These are phyloP conservation scores for Balaenoptera acutorostrata DNA, from an alignment of 2,113 vertebrate species.

Conservation along the genomic window DNA sequence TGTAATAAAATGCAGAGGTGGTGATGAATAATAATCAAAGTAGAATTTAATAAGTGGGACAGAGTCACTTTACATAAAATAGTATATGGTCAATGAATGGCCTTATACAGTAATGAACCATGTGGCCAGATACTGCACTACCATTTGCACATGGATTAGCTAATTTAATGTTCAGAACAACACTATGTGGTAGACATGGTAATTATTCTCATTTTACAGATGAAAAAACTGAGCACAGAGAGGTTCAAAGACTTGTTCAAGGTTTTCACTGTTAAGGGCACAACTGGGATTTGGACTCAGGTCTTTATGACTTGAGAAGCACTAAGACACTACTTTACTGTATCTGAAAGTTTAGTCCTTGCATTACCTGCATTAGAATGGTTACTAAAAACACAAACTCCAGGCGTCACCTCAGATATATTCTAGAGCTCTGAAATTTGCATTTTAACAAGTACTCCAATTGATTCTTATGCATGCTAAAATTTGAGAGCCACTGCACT, in stretches of 20 bases:
- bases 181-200: background rate
- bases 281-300: background rate
- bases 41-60: background rate
- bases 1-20: background rate
- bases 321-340: background rate
- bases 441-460: conserved; percentile 12
- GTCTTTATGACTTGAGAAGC: background rate
- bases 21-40: background rate
- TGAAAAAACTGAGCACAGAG: background rate
- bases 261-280: background rate
- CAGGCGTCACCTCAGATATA: conserved; percentile 2
- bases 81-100: background rate
- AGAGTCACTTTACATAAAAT: background rate
- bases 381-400: background rate
- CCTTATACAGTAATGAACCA: conserved; percentile 1
- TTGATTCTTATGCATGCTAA: conserved; percentile 11
- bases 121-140: background rate
- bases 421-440: conserved; percentile 26
- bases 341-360: background rate
- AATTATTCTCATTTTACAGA: background rate
- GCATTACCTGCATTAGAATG: background rate
- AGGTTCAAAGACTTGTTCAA: background rate
- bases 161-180: background rate
- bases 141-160: background rate
- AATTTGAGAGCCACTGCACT: background rate